These are phyloP conservation scores for Monoplex corrugatus DNA, from an alignment of 2,888 invertebrate genomes.

Conservation along the genomic window DNA sequence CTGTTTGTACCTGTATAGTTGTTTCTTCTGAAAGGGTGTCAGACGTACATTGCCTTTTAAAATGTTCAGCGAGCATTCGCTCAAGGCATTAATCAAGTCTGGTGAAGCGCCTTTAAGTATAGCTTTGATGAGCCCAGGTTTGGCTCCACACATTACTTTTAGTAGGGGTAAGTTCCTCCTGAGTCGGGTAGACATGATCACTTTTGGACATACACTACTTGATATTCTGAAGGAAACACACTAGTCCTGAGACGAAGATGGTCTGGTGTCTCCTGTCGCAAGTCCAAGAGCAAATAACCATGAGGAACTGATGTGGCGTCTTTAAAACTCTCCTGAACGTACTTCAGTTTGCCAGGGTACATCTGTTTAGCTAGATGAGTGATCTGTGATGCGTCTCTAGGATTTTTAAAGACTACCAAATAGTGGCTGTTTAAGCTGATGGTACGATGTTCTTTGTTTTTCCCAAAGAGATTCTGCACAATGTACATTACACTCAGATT, in stretches of 20 bases:
- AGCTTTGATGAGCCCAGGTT: background rate
- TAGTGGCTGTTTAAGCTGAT: slow-evolving; percentile 43
- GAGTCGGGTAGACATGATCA: background rate
- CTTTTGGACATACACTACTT: slow-evolving; percentile 37
- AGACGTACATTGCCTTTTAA: slow-evolving; percentile 43
- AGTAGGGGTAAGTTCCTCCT: background rate
- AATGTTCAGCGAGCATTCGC: background rate
- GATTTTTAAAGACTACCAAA: slow-evolving; percentile 12
- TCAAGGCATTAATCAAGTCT: background rate
- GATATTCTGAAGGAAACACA: slow-evolving; percentile 38
- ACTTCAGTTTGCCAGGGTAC: slow-evolving; percentile 15
- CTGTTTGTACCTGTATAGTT: slow-evolving; percentile 23
- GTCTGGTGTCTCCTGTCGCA: slow-evolving; percentile 46
- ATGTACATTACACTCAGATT: background rate
- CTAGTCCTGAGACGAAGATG: slow-evolving; percentile 39
- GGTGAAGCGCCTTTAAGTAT: slow-evolving; percentile 3
- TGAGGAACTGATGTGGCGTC: slow-evolving; percentile 32
- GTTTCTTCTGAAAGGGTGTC: slow-evolving; percentile 6
- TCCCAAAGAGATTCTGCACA: slow-evolving; percentile 1
- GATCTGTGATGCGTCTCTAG: background rate
- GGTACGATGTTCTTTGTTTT: slow-evolving; percentile 10
- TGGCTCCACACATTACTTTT: background rate
- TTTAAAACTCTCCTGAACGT: slow-evolving; percentile 34
- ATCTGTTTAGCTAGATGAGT: slow-evolving; percentile 28
- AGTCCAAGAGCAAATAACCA: slow-evolving; percentile 48